Percentiles rank a stretch among this genome's conserved stretches.
These are phyloP conservation scores for Mastomys natalensis DNA, from an alignment of 2,113 vertebrate species.

Conservation along the genomic window DNA sequence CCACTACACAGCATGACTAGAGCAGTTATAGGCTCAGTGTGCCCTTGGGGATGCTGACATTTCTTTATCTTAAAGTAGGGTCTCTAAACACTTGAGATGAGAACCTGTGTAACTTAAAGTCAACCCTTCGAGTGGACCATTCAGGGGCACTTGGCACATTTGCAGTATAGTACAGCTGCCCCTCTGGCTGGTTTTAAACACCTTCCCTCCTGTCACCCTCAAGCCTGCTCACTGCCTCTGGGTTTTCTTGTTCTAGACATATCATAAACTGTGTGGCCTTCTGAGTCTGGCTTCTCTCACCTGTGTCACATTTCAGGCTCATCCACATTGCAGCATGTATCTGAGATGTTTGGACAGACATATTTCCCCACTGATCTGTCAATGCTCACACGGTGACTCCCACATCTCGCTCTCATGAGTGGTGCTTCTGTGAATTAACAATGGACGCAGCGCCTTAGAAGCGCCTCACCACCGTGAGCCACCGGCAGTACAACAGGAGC, in stretches of 20 bases:
- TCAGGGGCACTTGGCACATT: background rate
- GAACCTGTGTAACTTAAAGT: background rate
- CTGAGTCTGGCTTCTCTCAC: background rate
- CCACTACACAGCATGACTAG: background rate
- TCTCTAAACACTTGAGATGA: background rate
- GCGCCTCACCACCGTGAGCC: background rate
- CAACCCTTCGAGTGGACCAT: background rate
- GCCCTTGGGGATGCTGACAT: background rate
- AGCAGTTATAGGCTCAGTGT: background rate
- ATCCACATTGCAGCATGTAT: background rate
- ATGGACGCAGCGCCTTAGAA: background rate
- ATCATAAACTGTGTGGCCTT: background rate
- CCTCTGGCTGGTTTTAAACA: background rate
- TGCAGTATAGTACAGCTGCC: background rate
- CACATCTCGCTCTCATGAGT: background rate
- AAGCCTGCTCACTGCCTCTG: background rate
- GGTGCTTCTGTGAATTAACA: background rate
- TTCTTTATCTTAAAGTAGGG: background rate
- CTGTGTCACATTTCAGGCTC: background rate
- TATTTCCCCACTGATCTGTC: background rate
- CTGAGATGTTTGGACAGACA: no score
- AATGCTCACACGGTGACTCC: background rate
- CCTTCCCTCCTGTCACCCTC: background rate
- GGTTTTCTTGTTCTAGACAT: background rate
- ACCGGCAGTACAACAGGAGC: background rate